Evolutionary conservation across 2,797 vertebrate genomes (phyloP).

Genomic region (Hylomyscus alleni): DNA sequence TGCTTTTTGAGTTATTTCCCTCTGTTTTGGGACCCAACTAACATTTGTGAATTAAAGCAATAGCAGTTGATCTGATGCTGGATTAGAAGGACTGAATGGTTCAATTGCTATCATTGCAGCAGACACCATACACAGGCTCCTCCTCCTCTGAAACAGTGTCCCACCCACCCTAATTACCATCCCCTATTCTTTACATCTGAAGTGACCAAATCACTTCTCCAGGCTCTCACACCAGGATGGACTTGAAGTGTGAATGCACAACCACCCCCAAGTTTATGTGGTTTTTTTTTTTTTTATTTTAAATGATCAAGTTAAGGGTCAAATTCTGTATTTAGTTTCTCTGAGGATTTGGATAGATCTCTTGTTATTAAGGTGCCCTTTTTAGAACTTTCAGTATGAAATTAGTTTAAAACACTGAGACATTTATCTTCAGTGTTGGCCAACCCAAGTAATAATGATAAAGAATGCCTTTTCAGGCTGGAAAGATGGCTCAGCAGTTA

Average conservation of each 20-base stretch:
- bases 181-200: not conserved
- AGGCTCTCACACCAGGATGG: not conserved
- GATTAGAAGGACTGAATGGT: not conserved
- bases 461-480: not conserved
- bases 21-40: not conserved
- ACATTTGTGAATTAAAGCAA: rapidly evolving
- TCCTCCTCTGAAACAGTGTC: not conserved
- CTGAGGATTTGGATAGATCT: conserved; percentile 7
- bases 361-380: not conserved
- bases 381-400: not conserved
- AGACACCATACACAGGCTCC: not conserved
- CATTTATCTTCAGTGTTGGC: not conserved
- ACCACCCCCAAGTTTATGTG: not conserved
- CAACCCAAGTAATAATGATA: not conserved
- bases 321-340: conserved; percentile 5
- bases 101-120: not conserved
- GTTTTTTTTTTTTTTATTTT: not conserved
- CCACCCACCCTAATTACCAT: not conserved
- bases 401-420: conserved; percentile 22
- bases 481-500: not conserved
- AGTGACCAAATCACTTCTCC: not conserved
- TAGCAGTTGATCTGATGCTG: not conserved
- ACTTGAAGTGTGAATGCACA: not conserved
- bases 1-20: not conserved
- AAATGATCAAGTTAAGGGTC: not conserved